Evolutionary conservation across 2,797 vertebrate genomes (phyloP).

Genomic region (Pipistrellus nathusii): DNA sequence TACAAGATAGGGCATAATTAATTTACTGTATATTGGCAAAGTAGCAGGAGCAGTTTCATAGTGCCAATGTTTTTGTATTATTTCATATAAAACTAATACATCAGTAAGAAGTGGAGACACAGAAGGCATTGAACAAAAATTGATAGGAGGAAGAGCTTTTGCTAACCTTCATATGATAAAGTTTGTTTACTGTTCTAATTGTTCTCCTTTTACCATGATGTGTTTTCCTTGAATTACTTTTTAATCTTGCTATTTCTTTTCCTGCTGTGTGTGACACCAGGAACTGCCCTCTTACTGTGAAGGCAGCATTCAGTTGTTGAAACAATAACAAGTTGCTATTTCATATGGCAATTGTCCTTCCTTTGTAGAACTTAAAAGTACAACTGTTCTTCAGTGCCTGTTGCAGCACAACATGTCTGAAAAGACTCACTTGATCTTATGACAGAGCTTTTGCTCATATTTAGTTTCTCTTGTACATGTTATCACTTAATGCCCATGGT

Average conservation of each 20-base stretch:
- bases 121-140: neutral
- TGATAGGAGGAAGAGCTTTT: neutral
- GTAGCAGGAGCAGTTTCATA: neutral
- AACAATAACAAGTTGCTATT: conserved; percentile 56
- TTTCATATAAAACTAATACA: neutral
- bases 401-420: conserved; percentile 28
- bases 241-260: conserved; percentile 38
- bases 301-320: conserved; percentile 47
- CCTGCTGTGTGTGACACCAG: conserved; percentile 32
- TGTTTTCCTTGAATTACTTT: conserved; percentile 61
- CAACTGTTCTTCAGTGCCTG: conserved; percentile 32
- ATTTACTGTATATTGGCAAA: conserved; percentile 15
- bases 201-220: conserved; percentile 33
- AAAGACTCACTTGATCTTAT: conserved; percentile 42
- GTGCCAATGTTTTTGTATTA: conserved; percentile 2
- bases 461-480: conserved; percentile 6
- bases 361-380: conserved; percentile 45
- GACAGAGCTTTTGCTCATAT: neutral
- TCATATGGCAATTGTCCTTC: conserved; percentile 41
- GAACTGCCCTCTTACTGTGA: conserved; percentile 24
- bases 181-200: conserved; percentile 52
- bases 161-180: neutral
- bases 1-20: neutral
- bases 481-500: neutral
- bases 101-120: neutral